These are phyloP conservation scores for Anorthoa munda DNA, from an alignment of 2,888 invertebrate species.

Conservation along the genomic window DNA sequence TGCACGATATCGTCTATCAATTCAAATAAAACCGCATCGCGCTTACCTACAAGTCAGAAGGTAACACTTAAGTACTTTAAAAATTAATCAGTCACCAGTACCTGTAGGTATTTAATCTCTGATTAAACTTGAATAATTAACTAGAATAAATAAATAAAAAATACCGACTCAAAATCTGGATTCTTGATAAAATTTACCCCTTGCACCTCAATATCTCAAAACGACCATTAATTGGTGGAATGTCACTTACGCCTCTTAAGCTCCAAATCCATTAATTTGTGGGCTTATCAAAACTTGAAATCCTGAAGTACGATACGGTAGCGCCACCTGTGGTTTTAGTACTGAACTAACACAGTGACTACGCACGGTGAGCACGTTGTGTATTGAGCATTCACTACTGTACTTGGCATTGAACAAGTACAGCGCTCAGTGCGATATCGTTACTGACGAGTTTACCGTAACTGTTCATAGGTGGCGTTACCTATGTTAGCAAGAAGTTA, in stretches of 20 bases:
- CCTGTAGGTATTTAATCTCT: too few relatives aligned
- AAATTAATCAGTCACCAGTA: too few relatives aligned
- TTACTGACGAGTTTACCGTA: not conserved
- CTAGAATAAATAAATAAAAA: too few relatives aligned
- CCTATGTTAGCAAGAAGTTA: not conserved
- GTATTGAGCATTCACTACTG: slow-evolving; percentile 7
- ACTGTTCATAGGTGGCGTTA: slow-evolving; percentile 43
- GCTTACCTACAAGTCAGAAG: too few relatives aligned
- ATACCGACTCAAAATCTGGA: too few relatives aligned
- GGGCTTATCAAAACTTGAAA: not conserved
- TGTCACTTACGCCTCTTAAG: not conserved
- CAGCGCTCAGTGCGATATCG: slow-evolving; percentile 6
- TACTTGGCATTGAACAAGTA: slow-evolving; percentile 24
- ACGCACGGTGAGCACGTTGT: not conserved
- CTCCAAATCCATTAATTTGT: not conserved
- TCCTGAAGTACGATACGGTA: not conserved
- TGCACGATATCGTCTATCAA: too few relatives aligned
- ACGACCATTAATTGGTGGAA: too few relatives aligned
- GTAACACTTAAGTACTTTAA: too few relatives aligned
- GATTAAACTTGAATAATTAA: too few relatives aligned
- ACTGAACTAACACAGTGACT: slow-evolving; percentile 17
- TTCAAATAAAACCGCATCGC: too few relatives aligned
- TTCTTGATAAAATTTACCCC: too few relatives aligned
- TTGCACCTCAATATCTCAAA: too few relatives aligned
- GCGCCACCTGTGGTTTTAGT: slow-evolving; percentile 42